A percentile compares a stretch with the other conserved stretches of the same genome.
These are phyloP conservation scores for Patella depressa DNA, from an alignment of 2,888 invertebrate species.

Conservation along the genomic window DNA sequence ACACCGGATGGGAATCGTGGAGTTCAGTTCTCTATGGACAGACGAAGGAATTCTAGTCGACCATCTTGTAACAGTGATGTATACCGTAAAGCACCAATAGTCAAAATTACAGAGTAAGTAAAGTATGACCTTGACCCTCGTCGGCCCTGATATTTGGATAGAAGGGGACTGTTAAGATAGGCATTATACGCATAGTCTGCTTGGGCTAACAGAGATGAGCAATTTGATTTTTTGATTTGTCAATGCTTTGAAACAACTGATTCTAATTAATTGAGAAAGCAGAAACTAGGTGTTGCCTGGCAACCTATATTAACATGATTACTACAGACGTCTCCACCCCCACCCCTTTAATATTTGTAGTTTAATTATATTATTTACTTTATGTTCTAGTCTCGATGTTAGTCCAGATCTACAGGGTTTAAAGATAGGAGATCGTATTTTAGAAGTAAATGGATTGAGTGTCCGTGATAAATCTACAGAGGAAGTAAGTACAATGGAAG, in stretches of 20 bases:
- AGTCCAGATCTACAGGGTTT: slow-evolving; percentile 83
- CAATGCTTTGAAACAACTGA: too few species aligned
- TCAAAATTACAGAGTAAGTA: slow-evolving; percentile 58
- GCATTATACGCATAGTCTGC: too few species aligned
- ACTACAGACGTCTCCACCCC: too few species aligned
- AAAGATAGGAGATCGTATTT: slow-evolving; percentile 91
- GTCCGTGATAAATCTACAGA: slow-evolving; percentile 85
- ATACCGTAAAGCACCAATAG: slow-evolving; percentile 35
- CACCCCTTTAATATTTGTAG: not conserved
- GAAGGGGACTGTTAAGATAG: too few species aligned
- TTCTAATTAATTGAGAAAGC: too few species aligned
- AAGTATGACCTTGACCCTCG: too few species aligned
- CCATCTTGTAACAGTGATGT: slow-evolving; percentile 14
- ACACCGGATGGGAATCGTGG: slow-evolving; percentile 74
- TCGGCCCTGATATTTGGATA: too few species aligned
- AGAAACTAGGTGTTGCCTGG: too few species aligned
- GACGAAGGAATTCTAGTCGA: slow-evolving; percentile 17
- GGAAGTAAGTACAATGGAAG: slow-evolving; percentile 75
- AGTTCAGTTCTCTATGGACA: slow-evolving; percentile 78
- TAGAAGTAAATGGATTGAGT: slow-evolving; percentile 93
- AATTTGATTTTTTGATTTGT: too few species aligned
- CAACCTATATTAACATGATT: too few species aligned
- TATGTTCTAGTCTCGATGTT: slow-evolving; percentile 47
- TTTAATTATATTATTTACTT: slow-evolving; percentile 1
- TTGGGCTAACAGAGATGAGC: too few species aligned